Conservation (phyloP, 2,797 vertebrate species). For the Cygnus olor region DNA sequence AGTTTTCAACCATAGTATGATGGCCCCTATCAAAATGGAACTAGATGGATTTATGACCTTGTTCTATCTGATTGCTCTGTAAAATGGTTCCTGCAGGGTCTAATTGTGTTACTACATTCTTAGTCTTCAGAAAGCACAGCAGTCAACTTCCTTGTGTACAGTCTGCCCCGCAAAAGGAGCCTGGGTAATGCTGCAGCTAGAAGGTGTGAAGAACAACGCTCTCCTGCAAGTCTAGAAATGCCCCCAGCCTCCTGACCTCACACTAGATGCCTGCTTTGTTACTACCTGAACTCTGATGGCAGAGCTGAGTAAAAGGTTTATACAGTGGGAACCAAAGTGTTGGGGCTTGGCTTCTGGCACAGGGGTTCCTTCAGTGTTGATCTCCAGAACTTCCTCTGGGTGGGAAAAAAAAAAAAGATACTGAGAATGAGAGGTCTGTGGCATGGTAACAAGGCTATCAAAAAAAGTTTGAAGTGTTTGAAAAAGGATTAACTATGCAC, state of each 20-base stretch:
- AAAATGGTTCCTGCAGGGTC: background rate
- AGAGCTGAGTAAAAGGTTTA: background rate
- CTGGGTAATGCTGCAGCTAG: too few species aligned
- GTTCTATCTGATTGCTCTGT: background rate
- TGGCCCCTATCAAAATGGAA: background rate
- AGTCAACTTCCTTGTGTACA: background rate
- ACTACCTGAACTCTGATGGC: background rate
- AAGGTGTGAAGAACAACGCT: background rate
- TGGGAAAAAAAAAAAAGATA: too few species aligned
- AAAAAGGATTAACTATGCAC: background rate
- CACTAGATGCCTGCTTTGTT: background rate
- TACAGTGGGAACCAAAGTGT: background rate
- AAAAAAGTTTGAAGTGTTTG: background rate
- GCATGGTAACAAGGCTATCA: accelerated
- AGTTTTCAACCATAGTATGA: background rate
- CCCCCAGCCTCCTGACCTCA: background rate
- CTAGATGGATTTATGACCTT: background rate
- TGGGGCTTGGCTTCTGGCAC: background rate
- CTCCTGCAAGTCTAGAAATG: background rate
- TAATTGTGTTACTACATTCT: background rate
- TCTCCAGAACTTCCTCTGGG: background rate
- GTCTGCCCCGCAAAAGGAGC: too few species aligned
- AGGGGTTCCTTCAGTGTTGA: background rate
- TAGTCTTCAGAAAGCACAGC: background rate
- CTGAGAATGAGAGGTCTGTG: background rate